Percentiles rank a stretch among this genome's conserved stretches.
Evolutionary conservation across 2,797 vertebrate genomes (phyloP).

Genomic region (Falco cherrug): DNA sequence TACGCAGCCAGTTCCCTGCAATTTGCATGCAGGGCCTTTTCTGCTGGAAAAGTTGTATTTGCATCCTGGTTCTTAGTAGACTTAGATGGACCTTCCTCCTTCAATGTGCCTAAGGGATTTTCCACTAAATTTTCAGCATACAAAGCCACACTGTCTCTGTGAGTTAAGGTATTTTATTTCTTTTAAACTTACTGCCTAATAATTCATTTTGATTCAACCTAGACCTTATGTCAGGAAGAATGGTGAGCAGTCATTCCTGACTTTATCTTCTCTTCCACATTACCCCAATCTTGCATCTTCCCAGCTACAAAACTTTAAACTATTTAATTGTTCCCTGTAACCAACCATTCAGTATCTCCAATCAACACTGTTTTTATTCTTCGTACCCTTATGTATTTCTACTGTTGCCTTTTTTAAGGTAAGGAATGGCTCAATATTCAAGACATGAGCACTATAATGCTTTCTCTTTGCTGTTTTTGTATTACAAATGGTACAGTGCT

Average conservation of each 20-base stretch:
- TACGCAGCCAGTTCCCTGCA: neutral
- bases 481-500: neutral
- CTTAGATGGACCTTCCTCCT: neutral
- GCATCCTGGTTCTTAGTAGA: neutral
- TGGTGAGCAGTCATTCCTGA: neutral
- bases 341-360: neutral
- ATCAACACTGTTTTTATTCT: neutral
- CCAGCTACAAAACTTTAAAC: neutral
- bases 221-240: neutral
- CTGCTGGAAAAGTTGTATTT: neutral
- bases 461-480: neutral
- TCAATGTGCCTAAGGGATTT: neutral
- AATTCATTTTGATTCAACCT: neutral
- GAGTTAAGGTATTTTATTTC: neutral
- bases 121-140: neutral
- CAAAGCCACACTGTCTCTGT: neutral
- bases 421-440: neutral
- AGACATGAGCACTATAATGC: rapidly evolving
- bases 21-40: neutral
- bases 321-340: neutral
- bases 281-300: neutral
- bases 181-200: neutral
- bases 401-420: neutral
- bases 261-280: neutral
- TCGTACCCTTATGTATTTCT: neutral